These are phyloP conservation scores for Xenopus borealis DNA, from an alignment of 2,113 vertebrate species.

Conservation along the genomic window DNA sequence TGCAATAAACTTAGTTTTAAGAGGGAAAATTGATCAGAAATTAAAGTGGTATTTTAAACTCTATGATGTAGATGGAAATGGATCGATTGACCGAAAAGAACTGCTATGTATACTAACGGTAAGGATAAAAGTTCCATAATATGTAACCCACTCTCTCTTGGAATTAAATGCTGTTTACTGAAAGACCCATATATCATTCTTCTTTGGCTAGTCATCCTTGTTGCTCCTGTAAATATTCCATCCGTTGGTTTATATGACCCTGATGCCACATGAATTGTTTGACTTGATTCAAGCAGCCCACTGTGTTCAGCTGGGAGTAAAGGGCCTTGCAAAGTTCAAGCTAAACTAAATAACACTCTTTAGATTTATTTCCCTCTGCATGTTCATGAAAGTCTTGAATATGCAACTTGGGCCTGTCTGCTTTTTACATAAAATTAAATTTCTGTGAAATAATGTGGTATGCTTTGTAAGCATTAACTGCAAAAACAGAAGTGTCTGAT, in stretches of 20 bases:
- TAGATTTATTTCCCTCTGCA: background rate
- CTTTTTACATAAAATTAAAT: background rate
- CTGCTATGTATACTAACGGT: slow-evolving; percentile 84
- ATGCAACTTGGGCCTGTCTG: background rate
- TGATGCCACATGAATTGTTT: slow-evolving; percentile 21
- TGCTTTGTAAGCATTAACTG: background rate
- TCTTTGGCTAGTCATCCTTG: slow-evolving; percentile 19
- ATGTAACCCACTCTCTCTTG: slow-evolving; percentile 1
- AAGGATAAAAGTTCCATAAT: slow-evolving; percentile 45
- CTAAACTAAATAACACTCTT: slow-evolving; percentile 6
- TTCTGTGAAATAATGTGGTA: background rate
- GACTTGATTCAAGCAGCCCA: slow-evolving; percentile 4
- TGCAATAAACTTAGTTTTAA: slow-evolving; percentile 82
- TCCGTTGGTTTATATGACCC: slow-evolving; percentile 21
- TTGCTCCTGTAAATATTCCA: slow-evolving; percentile 15
- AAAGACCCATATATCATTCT: slow-evolving; percentile 3
- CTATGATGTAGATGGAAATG: slow-evolving; percentile 85
- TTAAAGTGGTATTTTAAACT: slow-evolving; percentile 95
- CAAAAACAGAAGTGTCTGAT: background rate
- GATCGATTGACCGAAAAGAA: slow-evolving; percentile 86
- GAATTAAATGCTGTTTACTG: slow-evolving; percentile 5
- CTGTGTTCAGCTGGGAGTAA: slow-evolving; percentile 10
- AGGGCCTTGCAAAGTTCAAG: slow-evolving; percentile 12
- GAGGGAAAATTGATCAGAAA: slow-evolving; percentile 89
- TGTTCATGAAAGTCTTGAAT: background rate